Evolutionary conservation across 2,888 invertebrate genomes (phyloP).

Genomic region (Lithophane semibrunnea): DNA sequence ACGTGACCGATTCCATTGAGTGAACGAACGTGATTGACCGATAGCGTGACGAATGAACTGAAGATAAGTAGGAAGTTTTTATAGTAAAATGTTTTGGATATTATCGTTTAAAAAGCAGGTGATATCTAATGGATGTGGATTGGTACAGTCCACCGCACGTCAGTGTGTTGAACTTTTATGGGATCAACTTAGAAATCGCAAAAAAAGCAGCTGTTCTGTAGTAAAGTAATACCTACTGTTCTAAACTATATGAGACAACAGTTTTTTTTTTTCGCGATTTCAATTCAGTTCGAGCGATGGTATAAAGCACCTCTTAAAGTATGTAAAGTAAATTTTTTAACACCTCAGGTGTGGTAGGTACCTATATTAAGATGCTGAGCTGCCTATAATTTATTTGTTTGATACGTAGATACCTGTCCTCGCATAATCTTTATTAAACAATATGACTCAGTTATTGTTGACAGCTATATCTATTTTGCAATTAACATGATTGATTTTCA

Average conservation of each 20-base stretch:
- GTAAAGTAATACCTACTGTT: no score
- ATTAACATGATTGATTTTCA: neutral
- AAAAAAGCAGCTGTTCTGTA: no score
- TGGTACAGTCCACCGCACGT: no score
- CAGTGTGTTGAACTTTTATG: no score
- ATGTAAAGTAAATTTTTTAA: no score
- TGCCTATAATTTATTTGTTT: neutral
- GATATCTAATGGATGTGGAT: neutral
- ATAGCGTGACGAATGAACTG: conserved; percentile 31
- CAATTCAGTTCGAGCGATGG: no score
- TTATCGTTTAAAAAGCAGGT: neutral
- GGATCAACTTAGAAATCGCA: no score
- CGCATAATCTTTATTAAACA: neutral
- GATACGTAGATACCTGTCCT: neutral
- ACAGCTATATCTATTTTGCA: neutral
- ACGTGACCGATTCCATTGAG: conserved; percentile 37
- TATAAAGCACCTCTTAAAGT: no score
- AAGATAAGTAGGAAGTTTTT: conserved; percentile 31
- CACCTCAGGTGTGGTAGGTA: no score
- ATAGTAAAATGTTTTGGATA: neutral
- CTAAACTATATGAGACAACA: no score
- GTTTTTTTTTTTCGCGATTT: no score
- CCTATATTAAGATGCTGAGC: no score
- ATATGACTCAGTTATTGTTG: neutral
- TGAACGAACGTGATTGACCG: conserved; percentile 26